These are phyloP conservation scores for Steinernema carpocapsae DNA, from an alignment of 2,888 invertebrate genomes.

Conservation along the genomic window DNA sequence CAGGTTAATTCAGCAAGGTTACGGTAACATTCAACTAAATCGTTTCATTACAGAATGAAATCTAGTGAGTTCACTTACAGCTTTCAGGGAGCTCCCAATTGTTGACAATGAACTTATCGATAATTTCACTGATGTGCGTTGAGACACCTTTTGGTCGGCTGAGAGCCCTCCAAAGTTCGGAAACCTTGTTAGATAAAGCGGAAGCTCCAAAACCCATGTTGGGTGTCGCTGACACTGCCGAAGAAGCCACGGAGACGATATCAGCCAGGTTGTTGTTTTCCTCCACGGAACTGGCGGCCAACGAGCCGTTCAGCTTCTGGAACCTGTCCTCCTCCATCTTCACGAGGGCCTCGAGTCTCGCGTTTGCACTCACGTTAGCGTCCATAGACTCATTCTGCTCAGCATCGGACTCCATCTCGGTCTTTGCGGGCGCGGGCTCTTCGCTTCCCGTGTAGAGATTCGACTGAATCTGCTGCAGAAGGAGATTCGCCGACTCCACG, in stretches of 20 bases:
- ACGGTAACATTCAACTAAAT: conserved; percentile 92
- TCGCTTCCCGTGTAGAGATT: conserved; percentile 23
- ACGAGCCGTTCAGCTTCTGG: conserved; percentile 22
- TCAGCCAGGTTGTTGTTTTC: conserved; percentile 23
- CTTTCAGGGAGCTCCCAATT: conserved; percentile 52
- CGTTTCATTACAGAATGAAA: conserved; percentile 80
- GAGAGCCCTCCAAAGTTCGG: conserved; percentile 30
- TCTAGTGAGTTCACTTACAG: conserved; percentile 27
- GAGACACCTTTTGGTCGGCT: conserved; percentile 20
- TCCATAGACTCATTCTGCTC: conserved; percentile 18
- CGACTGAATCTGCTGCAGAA: conserved; percentile 32
- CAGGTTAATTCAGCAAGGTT: conserved; percentile 97
- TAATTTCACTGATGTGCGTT: conserved; percentile 44
- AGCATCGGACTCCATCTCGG: conserved; percentile 21
- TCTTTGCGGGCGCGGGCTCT: neutral
- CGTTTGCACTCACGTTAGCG: conserved; percentile 25
- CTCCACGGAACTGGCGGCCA: neutral
- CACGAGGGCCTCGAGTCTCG: conserved; percentile 31
- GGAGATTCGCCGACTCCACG: conserved; percentile 24
- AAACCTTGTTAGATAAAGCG: conserved; percentile 16
- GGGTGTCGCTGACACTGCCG: conserved; percentile 40
- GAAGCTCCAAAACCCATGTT: conserved; percentile 37
- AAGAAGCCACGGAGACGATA: neutral
- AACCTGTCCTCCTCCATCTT: conserved; percentile 24
- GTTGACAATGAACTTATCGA: conserved; percentile 49